Evolutionary conservation across 2,888 invertebrate species (phyloP), one percentile per base, ranked within the genome.

Genomic region (Galerucella nymphaeae): DNA sequence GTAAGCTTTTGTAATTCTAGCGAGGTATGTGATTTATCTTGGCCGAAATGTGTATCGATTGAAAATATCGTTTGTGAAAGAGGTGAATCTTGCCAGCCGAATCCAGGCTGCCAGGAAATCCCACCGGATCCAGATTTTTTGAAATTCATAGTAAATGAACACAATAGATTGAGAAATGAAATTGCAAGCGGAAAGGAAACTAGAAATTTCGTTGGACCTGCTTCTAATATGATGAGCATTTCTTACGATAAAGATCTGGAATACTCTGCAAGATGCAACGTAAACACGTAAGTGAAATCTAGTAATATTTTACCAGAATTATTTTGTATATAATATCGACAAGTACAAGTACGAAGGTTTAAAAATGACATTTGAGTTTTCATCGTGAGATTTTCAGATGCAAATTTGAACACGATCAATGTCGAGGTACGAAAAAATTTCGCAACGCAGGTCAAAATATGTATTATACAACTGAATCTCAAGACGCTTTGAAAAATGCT

Each of bases 191-290:
- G 76, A n/a, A 55, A 72, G 0, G 74, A 76, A 16, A 72, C 55
- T 2, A 58, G 72, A 59, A 71, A 70, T 16, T 70, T 66, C 1
- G 69, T 66, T 14, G 65, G 38, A 2, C 38, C 58, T 11, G 73
- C 68, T 13, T 45, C 76, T 9, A 59, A 76, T 58, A 76, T 76
- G 76, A 66, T 41, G 63, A 70, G 63, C 1, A 11, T 76, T n/a
- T 74, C 74, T 1, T 80, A 78, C 68, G 76, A 79, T 61, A 53
- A 72, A n/a, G 76, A 78, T 41, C 45, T 80, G 18, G 80, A 80
- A 59, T 77, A 71, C 58, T 68, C 75, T 3, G 77, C 79, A 1
- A 61, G 64, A 16, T 80, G 80, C 69, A 76, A 78, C 70, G 70
- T 75, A 13, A 76, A 76, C 20, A 65, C 48, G 64, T 64, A 64